Conservation (phyloP, 2,113 vertebrate genomes). For the Eupsittula cactorum region DNA sequence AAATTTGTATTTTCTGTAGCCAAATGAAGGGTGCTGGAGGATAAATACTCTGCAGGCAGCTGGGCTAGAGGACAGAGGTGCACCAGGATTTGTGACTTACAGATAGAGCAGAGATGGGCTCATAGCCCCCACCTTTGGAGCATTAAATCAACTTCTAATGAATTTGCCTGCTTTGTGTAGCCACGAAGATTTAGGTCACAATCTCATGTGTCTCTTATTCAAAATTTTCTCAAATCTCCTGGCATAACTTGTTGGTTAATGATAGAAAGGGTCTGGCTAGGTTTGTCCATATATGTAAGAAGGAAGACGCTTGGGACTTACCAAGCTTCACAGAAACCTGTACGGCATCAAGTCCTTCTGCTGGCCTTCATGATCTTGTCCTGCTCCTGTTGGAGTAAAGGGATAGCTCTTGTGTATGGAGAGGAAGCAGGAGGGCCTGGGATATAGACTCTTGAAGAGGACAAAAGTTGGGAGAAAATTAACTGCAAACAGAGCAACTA, state of each 20-base stretch:
- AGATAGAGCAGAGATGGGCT: not conserved
- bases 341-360: not conserved
- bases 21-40: not conserved
- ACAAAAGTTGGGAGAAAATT: not conserved
- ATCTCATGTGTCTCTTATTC: not conserved
- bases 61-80: not conserved
- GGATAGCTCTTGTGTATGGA: not conserved
- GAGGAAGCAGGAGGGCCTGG: not conserved
- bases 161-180: not conserved
- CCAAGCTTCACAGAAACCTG: not conserved
- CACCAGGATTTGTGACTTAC: not conserved
- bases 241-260: not conserved
- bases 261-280: not conserved
- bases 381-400: not conserved
- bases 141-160: not conserved
- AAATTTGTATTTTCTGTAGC: not conserved
- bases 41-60: not conserved
- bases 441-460: not conserved
- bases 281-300: not conserved
- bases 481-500: not conserved
- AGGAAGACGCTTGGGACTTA: not conserved
- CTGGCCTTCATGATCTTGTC: not conserved
- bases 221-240: not conserved
- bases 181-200: not conserved
- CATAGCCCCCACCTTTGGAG: not conserved